Evolutionary conservation across 2,888 invertebrate species (phyloP), one percentile per base, ranked within the genome.

Genomic region (Saturnia pavonia): DNA sequence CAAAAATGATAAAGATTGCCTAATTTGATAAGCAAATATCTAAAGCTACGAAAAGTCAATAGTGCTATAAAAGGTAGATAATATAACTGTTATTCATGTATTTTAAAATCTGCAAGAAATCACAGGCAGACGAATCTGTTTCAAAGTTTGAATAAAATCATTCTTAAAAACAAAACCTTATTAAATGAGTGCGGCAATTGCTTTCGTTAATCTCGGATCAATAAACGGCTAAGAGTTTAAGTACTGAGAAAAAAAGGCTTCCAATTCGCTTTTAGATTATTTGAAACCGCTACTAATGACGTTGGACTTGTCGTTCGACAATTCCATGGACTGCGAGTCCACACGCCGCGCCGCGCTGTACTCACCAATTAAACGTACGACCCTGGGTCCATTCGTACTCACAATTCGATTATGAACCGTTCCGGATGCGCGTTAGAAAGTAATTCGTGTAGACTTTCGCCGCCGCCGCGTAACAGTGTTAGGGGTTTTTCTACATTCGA

Each of bases 371-470:
- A 87, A 81, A 80, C 78, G 78, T 80, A 80, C 80, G 79, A 74
- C 75, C 75, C 75, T 80, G 25, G 57, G 57, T 57, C 76, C 79
- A 77, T 78, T 78, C 78, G 78, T 69, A 71, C 79, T 79, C 77
- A 74, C 81, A 85, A 88, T 80, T 86, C 84, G 84, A 88, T 87
- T 88, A 88, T 71, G 76, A 71, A 73, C 71, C 77, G 74, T 72
- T 74, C 74, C 74, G 73, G 79, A 78, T 81, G 80, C 83, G 80
- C 79, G 84, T 83, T 84, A 81, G 82, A 84, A 83, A 85, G 84
- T 88, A 87, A 88, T 84, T 85, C 80, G 78, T 81, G 79, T 80
- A 77, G 86, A 88, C 85, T 83, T 83, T 80, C 77, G n/a, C n/a
- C n/a, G 74, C 80, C 72, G 73, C 76, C 73, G 73, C 72, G 77